Base-by-base conservation (phyloP, 1,140 invertebrate species). In the Achatina immaculata region DNA sequence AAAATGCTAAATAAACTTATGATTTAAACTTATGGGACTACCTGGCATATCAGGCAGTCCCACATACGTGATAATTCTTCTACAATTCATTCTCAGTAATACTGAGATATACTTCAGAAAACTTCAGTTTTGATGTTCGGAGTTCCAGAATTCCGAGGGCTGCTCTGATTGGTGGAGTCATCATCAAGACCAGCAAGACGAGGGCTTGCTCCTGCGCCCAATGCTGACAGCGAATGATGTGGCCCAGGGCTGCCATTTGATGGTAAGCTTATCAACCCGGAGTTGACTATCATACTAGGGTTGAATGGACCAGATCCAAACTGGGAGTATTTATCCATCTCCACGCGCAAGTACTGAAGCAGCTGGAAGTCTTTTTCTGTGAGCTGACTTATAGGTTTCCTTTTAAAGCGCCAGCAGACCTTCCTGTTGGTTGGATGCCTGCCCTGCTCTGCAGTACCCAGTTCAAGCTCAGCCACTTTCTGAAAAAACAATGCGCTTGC, bases 351-450 rank as follows among this genome's bases (percentile, higher is more conserved):
- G 58, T 83, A 84, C 0, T 80, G 71, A 28, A 86, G 72, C 69
- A 84, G 66, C 79, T 86, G 81, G 38, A 81, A 76, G 42, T 83
- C 80, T 58, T 83, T 81, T 16, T 86, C 82, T 28, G 45, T 40
- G 21, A 86, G 62, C 21, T 86, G 76, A 16, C 31, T 72, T 43
- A 82, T 48, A 19, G 79, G 71, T 51, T 86, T 86, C 34, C 85
- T 62, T 68, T 82, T 84, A 77, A 86, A 86, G 34, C 85, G 83
- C 83, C 83, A 84, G 48, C 82, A 86, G 51, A 83, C 77, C 19
- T 84, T 84, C 6, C 82, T 80, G 77, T 86, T 86, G 43, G 82
- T 82, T 19, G 83, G 85, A 55, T 86, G 85, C n/a, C 84, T 83
- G 31, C 83, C 80, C 48, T 84, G 82, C 40, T 84, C 82, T 1